Evolutionary conservation across 2,113 vertebrate genomes (phyloP).

Genomic region (Chrysochloris asiatica): DNA sequence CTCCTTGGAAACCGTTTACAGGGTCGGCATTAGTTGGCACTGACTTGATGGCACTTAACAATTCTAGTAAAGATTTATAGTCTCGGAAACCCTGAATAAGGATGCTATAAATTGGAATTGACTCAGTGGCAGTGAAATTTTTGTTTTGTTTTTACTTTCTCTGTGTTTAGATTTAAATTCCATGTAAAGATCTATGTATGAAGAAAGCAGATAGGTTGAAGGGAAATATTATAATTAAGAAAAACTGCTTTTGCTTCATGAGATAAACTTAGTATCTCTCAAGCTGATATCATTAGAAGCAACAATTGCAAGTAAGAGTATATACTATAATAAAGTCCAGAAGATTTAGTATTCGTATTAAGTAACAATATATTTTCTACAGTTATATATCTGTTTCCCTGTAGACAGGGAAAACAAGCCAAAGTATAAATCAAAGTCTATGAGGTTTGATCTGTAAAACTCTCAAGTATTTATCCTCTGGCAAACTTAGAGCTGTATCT

Average conservation of each 20-base stretch:
- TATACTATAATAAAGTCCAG: neutral
- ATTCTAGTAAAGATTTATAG: no score
- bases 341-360: slow-evolving; percentile 20
- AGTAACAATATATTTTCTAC: neutral
- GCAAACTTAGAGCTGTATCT: neutral
- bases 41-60: no score
- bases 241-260: neutral
- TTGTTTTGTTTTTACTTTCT: slow-evolving; percentile 13
- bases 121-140: no score
- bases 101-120: no score
- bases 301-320: slow-evolving; percentile 11
- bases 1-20: no score
- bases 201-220: neutral
- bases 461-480: neutral
- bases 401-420: neutral
- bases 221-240: neutral
- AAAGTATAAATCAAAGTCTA: slow-evolving; percentile 24
- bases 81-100: no score
- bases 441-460: neutral
- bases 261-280: neutral
- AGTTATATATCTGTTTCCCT: neutral
- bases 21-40: no score
- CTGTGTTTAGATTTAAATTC: neutral
- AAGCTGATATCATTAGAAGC: neutral
- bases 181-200: neutral